Conservation (phyloP, 2,888 invertebrate species). For the Ochropacha duplaris region DNA sequence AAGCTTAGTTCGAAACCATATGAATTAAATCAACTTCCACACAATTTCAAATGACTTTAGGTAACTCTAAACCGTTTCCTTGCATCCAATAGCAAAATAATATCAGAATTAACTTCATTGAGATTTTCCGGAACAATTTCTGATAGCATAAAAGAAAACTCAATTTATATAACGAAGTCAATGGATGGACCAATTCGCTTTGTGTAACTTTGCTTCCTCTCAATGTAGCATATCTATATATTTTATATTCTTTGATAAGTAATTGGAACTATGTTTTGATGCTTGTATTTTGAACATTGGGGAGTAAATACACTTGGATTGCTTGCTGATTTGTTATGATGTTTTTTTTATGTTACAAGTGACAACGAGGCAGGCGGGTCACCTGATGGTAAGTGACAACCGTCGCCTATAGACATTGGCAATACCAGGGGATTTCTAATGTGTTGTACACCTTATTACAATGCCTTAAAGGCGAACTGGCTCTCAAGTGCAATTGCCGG, state of each 20-base stretch:
- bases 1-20: too few species aligned
- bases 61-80: not conserved
- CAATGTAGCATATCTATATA: not conserved
- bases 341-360: not conserved
- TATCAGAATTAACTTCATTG: conserved; percentile 1
- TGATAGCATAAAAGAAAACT: conserved; percentile 20
- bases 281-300: not conserved
- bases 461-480: too few species aligned
- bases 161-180: conserved; percentile 21
- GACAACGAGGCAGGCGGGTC: too few species aligned
- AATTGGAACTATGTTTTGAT: not conserved
- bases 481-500: too few species aligned
- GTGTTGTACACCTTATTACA: too few species aligned
- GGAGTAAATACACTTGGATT: not conserved
- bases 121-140: conserved; percentile 4
- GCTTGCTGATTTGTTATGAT: too few species aligned
- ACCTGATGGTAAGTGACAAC: too few species aligned
- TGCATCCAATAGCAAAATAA: not conserved
- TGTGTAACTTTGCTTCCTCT: conserved; percentile 30
- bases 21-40: not conserved
- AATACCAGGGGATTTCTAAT: too few species aligned
- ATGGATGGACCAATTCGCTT: conserved; percentile 29
- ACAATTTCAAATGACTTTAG: not conserved
- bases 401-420: too few species aligned
- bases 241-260: not conserved